These are phyloP conservation scores for Bellardia bayeri DNA, from an alignment of 2,888 invertebrate species.

Conservation along the genomic window DNA sequence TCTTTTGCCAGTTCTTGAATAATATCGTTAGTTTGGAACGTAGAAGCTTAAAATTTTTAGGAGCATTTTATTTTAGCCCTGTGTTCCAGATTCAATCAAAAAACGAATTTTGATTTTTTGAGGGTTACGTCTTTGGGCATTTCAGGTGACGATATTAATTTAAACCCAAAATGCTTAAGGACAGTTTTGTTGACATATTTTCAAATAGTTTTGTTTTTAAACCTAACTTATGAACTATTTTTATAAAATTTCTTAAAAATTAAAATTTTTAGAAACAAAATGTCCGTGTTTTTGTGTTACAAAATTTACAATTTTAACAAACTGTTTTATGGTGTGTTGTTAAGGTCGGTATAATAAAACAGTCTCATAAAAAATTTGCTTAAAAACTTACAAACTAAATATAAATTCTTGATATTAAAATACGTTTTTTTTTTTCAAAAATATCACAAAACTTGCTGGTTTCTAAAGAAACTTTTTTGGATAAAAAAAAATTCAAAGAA, in stretches of 20 bases:
- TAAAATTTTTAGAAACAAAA: background rate
- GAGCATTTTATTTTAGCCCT: too few species aligned
- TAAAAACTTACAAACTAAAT: slow-evolving; percentile 45
- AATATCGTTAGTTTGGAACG: too few species aligned
- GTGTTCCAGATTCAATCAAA: too few species aligned
- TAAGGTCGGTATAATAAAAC: background rate
- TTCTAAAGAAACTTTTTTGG: slow-evolving; percentile 46
- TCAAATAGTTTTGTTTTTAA: too few species aligned
- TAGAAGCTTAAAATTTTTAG: too few species aligned
- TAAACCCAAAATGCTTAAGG: too few species aligned
- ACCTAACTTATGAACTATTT: background rate
- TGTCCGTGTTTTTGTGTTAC: background rate
- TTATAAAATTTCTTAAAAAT: background rate
- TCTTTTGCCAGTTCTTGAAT: too few species aligned
- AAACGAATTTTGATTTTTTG: too few species aligned
- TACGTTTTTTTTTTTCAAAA: background rate
- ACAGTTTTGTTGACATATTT: too few species aligned
- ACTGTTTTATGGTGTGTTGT: slow-evolving; percentile 35
- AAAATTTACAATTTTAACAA: background rate
- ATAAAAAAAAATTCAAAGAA: slow-evolving; percentile 20
- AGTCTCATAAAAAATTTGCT: slow-evolving; percentile 33
- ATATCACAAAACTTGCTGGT: slow-evolving; percentile 68
- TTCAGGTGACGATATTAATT: too few species aligned
- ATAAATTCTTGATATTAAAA: background rate
- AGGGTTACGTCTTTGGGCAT: too few species aligned